Evolutionary conservation across 2,797 vertebrate genomes (phyloP).

Genomic region (Dallia pectoralis): DNA sequence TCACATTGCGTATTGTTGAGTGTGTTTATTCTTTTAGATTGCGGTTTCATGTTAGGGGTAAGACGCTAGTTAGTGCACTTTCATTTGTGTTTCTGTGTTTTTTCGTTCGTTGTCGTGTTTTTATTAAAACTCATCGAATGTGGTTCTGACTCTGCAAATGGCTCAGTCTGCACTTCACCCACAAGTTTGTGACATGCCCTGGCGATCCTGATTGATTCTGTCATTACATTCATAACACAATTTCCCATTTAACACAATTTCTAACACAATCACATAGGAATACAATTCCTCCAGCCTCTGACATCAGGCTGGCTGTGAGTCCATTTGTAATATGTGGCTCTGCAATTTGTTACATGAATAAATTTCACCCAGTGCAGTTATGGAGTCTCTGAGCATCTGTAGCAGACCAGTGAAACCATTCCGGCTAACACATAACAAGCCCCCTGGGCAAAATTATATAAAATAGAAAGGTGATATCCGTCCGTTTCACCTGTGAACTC

Average conservation of each 20-base stretch:
- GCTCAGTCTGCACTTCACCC: no score
- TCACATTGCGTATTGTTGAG: no score
- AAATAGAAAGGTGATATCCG: not conserved
- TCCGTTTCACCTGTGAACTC: not conserved
- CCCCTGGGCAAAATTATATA: not conserved
- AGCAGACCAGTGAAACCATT: not conserved
- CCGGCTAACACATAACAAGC: not conserved
- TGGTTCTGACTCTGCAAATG: no score
- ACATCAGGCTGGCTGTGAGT: not conserved
- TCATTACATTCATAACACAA: constrained; percentile 28
- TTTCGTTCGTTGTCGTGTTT: no score
- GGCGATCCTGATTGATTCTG: constrained; percentile 30
- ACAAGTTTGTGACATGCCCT: no score
- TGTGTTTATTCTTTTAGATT: no score
- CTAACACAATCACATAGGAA: not conserved
- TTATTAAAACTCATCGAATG: no score
- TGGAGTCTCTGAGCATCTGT: not conserved
- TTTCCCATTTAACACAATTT: not conserved
- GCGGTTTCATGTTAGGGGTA: no score
- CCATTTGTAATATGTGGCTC: not conserved
- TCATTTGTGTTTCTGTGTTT: no score
- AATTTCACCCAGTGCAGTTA: not conserved
- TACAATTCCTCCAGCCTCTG: not conserved
- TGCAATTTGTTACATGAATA: not conserved
- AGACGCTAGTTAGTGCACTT: no score